These are phyloP conservation scores for Brachylomia viminalis DNA, from an alignment of 2,888 invertebrate species.

Conservation along the genomic window DNA sequence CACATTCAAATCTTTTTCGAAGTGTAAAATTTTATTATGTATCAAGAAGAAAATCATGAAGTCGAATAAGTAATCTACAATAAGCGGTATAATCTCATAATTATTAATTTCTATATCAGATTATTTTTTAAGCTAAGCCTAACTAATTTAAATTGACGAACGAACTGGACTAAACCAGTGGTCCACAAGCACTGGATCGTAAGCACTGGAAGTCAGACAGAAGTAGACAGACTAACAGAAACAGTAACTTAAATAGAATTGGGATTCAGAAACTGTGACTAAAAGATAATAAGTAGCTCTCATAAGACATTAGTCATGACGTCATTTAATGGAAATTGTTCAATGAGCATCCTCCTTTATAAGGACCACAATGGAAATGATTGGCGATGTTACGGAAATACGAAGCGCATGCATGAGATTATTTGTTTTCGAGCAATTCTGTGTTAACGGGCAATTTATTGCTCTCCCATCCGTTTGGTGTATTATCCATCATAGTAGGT, in stretches of 20 bases:
- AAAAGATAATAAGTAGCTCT: neutral
- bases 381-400: conserved; percentile 57
- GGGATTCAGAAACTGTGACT: neutral
- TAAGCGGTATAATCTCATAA: neutral
- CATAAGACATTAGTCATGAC: neutral
- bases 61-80: neutral
- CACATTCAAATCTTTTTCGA: neutral
- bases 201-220: no score
- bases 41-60: neutral
- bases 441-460: conserved; percentile 53
- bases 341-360: conserved; percentile 13
- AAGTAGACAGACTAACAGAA: no score
- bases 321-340: neutral
- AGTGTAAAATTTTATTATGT: neutral
- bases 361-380: conserved; percentile 50
- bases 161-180: no score
- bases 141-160: neutral
- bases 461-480: conserved; percentile 27
- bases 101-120: neutral
- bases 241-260: conserved; percentile 17
- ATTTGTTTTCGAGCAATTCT: conserved; percentile 49
- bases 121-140: neutral
- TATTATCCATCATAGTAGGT: conserved; percentile 37
- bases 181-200: no score
- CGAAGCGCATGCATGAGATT: conserved; percentile 39